These are phyloP conservation scores for Stomatorhinus ivindoensis DNA, from an alignment of 2,113 vertebrate species.

Conservation along the genomic window DNA sequence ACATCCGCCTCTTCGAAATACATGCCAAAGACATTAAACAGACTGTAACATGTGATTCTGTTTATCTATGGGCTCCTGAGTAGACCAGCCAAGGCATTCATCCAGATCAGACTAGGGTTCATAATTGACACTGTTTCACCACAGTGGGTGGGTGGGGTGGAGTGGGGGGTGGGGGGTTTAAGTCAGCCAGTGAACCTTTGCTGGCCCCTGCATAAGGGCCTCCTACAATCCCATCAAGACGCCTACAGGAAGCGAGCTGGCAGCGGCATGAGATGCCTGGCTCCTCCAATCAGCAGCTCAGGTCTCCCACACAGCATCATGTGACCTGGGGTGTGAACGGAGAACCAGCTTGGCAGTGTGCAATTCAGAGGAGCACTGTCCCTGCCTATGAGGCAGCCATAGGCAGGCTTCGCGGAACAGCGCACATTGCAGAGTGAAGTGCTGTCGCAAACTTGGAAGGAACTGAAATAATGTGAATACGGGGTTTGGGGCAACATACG, in stretches of 20 bases:
- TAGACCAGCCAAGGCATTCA: neutral
- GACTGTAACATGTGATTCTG: neutral
- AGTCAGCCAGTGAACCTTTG: neutral
- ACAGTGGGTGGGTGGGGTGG: neutral
- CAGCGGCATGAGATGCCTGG: neutral
- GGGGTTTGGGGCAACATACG: neutral
- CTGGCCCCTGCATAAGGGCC: neutral
- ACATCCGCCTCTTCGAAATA: neutral
- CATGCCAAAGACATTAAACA: neutral
- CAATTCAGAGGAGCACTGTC: neutral
- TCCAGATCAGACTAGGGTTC: neutral
- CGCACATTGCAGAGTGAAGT: neutral
- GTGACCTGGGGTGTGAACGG: neutral
- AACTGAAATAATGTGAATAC: neutral
- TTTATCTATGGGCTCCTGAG: neutral
- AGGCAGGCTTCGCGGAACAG: neutral
- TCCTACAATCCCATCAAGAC: constrained; percentile 1
- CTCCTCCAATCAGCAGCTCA: neutral
- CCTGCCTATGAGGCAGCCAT: neutral
- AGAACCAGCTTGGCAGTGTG: neutral
- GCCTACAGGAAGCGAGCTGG: neutral
- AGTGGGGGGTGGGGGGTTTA: neutral
- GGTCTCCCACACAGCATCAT: neutral
- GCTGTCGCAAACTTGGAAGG: neutral
- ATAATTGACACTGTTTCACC: neutral